Conservation (phyloP, 2,113 vertebrate species). For the Anhinga rufa region DNA sequence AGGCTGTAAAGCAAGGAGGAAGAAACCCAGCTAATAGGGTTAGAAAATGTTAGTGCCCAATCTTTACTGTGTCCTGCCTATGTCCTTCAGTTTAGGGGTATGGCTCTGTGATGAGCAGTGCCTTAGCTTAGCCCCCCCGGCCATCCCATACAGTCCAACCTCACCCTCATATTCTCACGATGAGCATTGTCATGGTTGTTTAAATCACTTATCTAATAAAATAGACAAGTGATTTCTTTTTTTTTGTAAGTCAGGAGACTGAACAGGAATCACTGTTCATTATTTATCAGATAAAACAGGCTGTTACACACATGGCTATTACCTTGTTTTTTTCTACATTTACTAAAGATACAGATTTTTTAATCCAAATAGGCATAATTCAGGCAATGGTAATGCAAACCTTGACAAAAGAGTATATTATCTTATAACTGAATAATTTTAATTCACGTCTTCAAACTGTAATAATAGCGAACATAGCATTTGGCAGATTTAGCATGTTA, state of each 20-base stretch:
- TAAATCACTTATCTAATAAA: background rate
- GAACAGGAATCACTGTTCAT: background rate
- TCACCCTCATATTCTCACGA: background rate
- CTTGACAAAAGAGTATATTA: background rate
- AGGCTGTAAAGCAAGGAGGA: background rate
- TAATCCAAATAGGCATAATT: background rate
- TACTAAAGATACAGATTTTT: background rate
- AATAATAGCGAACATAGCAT: background rate
- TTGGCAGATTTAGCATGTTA: background rate
- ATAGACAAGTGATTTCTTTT: background rate
- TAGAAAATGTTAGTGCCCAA: background rate
- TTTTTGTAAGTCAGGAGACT: background rate
- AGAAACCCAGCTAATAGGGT: background rate
- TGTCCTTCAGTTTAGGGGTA: background rate
- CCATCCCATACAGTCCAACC: background rate
- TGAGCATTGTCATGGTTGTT: background rate
- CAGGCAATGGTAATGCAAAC: background rate
- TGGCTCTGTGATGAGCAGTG: background rate
- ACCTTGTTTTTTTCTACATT: background rate
- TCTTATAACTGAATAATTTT: slow-evolving; percentile 2
- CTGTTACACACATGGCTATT: background rate
- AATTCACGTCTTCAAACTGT: background rate
- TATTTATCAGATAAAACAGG: background rate
- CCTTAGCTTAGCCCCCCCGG: background rate
- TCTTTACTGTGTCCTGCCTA: background rate